Conservation (phyloP, 2,113 vertebrate species). For the Centrocercus urophasianus region DNA sequence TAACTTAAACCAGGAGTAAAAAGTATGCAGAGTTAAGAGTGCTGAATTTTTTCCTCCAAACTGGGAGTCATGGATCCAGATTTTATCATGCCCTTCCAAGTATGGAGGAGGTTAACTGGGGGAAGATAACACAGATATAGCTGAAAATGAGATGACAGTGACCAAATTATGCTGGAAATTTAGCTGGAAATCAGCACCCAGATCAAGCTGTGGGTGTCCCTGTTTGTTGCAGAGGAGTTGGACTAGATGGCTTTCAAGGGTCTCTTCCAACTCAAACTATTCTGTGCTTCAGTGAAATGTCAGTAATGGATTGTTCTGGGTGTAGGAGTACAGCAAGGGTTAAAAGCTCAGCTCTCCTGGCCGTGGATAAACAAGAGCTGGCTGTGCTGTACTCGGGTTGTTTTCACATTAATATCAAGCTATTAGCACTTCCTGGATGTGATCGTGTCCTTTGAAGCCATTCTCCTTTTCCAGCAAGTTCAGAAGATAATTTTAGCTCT, state of each 20-base stretch:
- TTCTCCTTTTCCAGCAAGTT: not conserved
- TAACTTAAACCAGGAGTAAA: conserved; percentile 5
- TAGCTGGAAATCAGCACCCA: no score
- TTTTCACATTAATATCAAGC: not conserved
- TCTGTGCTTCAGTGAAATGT: no score
- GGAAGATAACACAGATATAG: not conserved
- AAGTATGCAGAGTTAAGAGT: not conserved
- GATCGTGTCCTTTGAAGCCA: not conserved
- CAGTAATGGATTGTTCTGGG: not conserved
- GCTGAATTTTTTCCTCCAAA: not conserved
- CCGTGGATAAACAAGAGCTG: not conserved
- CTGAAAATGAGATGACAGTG: not conserved
- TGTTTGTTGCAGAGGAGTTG: no score
- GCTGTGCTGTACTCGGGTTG: not conserved
- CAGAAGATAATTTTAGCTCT: not conserved
- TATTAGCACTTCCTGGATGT: not conserved
- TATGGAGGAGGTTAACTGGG: not conserved
- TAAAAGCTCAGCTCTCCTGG: not conserved
- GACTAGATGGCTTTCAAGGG: no score
- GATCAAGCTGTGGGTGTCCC: no score
- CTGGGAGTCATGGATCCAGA: not conserved
- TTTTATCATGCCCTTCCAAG: rapidly evolving
- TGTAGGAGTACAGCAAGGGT: not conserved
- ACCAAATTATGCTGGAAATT: not conserved
- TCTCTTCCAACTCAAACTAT: no score